A percentile compares a stretch with the other conserved stretches of the same genome.
Conservation (phyloP, 37 sponge, comb jelly and placozoan species). For the Haliclona indistincta region DNA sequence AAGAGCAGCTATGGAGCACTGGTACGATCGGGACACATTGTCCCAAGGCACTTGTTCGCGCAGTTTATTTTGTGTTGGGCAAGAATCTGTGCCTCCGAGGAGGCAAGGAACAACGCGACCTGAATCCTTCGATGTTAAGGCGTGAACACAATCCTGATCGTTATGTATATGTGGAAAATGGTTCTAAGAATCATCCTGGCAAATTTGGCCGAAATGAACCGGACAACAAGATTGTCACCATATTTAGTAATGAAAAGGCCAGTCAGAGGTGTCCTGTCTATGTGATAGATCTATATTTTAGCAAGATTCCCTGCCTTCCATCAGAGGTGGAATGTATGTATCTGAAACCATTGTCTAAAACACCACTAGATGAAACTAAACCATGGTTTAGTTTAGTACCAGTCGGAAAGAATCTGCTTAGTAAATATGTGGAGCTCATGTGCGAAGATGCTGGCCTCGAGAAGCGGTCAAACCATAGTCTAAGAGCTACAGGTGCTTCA, state of each 20-base stretch:
- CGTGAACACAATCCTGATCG: slow-evolving; percentile 10
- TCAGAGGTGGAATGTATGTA: background rate
- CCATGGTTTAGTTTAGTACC: background rate
- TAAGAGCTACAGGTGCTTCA: no score
- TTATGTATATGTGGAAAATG: slow-evolving; percentile 28
- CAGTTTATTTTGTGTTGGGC: slow-evolving; percentile 1
- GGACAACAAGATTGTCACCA: slow-evolving; percentile 17
- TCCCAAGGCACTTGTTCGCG: background rate
- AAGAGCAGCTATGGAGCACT: background rate
- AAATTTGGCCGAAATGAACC: background rate
- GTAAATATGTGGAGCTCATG: no score
- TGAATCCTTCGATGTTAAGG: background rate
- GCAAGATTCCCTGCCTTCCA: background rate
- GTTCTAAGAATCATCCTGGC: slow-evolving; percentile 9
- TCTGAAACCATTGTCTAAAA: background rate
- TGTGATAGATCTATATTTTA: background rate
- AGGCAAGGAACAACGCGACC: background rate
- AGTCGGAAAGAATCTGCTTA: background rate
- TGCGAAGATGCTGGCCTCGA: no score
- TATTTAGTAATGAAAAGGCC: background rate
- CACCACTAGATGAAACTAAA: background rate
- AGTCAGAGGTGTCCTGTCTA: background rate
- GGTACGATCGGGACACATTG: background rate
- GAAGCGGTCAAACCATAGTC: no score
- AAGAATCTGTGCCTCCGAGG: background rate